A percentile compares a stretch with the other conserved stretches of the same genome.
phyloP scores from a whole-genome alignment of 2,113 vertebrate species.

The Chauna torquata region DNA sequence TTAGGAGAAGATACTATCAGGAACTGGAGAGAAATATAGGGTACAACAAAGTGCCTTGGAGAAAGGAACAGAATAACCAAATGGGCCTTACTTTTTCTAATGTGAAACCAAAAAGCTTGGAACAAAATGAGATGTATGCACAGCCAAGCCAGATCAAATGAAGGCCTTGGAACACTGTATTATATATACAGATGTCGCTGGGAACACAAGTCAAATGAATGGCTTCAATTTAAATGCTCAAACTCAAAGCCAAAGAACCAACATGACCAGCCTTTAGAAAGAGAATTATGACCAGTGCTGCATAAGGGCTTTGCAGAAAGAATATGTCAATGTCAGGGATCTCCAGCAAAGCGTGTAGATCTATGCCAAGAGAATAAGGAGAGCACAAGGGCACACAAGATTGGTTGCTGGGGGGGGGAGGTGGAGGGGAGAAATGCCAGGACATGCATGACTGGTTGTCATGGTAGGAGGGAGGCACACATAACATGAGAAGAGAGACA shows the following conservation, averaged over 20 bases:
- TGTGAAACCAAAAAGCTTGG: not conserved
- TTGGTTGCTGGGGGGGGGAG: too few species aligned
- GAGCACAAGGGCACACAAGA: not conserved
- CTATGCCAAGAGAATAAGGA: not conserved
- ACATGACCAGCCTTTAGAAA: too few species aligned
- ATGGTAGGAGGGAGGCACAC: not conserved
- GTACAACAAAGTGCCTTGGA: not conserved
- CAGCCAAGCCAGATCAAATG: not conserved
- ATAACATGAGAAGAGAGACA: not conserved
- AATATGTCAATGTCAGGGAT: accelerated
- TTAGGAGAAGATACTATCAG: not conserved
- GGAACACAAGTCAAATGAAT: not conserved
- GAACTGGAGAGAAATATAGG: not conserved
- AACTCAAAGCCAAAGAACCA: not conserved
- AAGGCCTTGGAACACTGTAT: not conserved
- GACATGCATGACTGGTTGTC: not conserved
- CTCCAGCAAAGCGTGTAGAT: not conserved
- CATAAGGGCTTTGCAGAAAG: not conserved
- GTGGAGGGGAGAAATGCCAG: too few species aligned
- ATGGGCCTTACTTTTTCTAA: not conserved
- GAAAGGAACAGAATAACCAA: not conserved
- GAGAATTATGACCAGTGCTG: not conserved
- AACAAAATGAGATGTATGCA: not conserved
- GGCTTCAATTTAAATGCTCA: not conserved
- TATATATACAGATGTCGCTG: not conserved